Evolutionary conservation across 2,113 vertebrate genomes (phyloP).

Genomic region (Pseudorasbora parva): DNA sequence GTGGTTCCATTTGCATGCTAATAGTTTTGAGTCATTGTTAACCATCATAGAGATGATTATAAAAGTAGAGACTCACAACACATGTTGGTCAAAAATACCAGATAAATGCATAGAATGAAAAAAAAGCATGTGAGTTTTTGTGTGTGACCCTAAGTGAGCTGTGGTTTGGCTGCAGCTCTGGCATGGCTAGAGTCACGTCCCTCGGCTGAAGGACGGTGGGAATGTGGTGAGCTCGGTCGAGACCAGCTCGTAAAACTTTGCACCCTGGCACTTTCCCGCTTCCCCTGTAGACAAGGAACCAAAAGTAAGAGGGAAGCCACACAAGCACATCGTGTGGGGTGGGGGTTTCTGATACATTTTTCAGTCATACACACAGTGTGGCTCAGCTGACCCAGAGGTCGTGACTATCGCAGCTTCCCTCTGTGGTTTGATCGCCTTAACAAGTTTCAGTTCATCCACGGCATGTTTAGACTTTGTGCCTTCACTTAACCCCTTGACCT

Average conservation of each 20-base stretch:
- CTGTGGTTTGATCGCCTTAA: constrained; percentile 63
- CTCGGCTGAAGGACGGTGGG: constrained; percentile 71
- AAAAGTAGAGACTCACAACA: not conserved
- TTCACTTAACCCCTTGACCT: constrained; percentile 44
- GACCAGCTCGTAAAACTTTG: constrained; percentile 74
- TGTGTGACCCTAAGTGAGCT: constrained; percentile 51
- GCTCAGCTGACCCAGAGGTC: constrained; percentile 73
- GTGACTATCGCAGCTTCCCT: constrained; percentile 60
- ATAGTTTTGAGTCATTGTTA: not conserved
- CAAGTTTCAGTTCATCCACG: constrained; percentile 77
- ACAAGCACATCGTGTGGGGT: constrained; percentile 58
- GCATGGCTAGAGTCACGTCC: constrained; percentile 77
- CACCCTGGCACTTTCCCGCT: constrained; percentile 76
- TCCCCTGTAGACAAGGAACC: constrained; percentile 79
- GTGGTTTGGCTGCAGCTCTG: constrained; percentile 71
- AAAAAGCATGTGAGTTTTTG: constrained; percentile 9
- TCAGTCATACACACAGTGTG: constrained; percentile 49
- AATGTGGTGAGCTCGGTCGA: constrained; percentile 74
- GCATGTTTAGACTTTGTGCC: constrained; percentile 38
- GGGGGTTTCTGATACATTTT: constrained; percentile 67
- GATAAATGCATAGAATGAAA: constrained; percentile 20
- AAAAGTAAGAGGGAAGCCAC: constrained; percentile 74
- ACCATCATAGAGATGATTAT: not conserved
- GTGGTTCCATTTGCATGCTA: not conserved
- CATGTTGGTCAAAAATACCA: constrained; percentile 19